phyloP scores from a whole-genome alignment of 2,888 invertebrate species.

The Dascillus cervinus region DNA sequence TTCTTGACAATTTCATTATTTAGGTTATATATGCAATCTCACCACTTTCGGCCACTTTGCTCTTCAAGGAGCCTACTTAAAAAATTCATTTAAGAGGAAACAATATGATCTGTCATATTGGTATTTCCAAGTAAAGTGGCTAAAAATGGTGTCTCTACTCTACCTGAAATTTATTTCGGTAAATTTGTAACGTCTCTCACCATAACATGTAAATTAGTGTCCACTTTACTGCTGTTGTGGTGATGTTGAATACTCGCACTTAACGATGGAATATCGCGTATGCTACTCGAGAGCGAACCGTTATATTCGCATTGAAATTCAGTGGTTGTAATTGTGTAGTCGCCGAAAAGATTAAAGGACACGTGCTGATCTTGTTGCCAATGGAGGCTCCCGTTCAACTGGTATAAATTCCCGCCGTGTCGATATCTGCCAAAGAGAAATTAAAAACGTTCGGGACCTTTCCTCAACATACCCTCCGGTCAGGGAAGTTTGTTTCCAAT shows the following conservation, averaged over 20 bases:
- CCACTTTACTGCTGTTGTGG: slow-evolving; percentile 44
- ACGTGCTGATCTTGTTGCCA: slow-evolving; percentile 56
- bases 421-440: slow-evolving; percentile 39
- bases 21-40: too few relatives aligned
- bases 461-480: slow-evolving; percentile 43
- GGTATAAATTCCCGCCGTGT: slow-evolving; percentile 44
- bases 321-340: slow-evolving; percentile 41
- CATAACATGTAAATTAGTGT: slow-evolving; percentile 46
- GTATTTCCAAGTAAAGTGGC: too few relatives aligned
- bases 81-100: too few relatives aligned
- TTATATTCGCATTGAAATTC: slow-evolving; percentile 45
- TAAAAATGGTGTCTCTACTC: too few relatives aligned
- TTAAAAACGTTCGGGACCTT: neutral
- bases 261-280: slow-evolving; percentile 51
- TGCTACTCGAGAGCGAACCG: slow-evolving; percentile 50
- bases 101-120: too few relatives aligned
- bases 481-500: slow-evolving; percentile 49
- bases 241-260: slow-evolving; percentile 49
- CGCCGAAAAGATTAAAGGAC: slow-evolving; percentile 48
- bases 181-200: slow-evolving; percentile 38
- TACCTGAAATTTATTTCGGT: too few relatives aligned
- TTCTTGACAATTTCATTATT: too few relatives aligned
- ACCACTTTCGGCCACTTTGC: too few relatives aligned
- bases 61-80: too few relatives aligned
- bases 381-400: slow-evolving; percentile 46